Evolutionary conservation across 2,797 vertebrate genomes (phyloP).

Genomic region (Carcharodon carcharias): DNA sequence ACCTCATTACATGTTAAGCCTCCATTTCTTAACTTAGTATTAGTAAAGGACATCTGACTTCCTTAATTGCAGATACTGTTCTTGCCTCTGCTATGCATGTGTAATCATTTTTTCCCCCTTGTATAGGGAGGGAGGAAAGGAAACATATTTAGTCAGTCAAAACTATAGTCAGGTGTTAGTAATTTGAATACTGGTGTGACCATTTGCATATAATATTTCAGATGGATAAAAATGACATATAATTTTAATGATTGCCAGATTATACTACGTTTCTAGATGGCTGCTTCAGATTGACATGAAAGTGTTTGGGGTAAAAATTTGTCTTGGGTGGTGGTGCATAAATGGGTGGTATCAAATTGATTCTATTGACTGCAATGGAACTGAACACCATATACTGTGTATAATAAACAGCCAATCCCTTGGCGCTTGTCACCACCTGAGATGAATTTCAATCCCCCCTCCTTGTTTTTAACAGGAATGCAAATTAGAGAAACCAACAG

Average conservation of each 20-base stretch:
- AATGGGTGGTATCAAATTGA: background rate
- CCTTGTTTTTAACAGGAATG: background rate
- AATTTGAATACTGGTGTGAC: background rate
- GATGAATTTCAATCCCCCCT: background rate
- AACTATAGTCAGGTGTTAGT: background rate
- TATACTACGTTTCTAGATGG: background rate
- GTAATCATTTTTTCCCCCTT: background rate
- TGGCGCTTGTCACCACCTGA: background rate
- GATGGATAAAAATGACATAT: background rate
- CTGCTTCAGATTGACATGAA: background rate
- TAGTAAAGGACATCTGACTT: background rate
- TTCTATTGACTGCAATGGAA: background rate
- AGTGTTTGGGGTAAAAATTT: background rate
- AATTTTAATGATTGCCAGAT: background rate
- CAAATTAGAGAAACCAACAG: background rate
- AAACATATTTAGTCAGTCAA: background rate
- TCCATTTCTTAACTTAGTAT: background rate
- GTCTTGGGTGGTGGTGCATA: background rate
- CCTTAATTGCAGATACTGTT: background rate
- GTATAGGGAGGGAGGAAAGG: background rate
- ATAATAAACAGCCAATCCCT: background rate
- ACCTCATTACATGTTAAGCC: background rate
- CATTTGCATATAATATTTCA: background rate
- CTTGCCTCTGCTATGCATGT: background rate
- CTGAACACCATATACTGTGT: background rate